Conservation (phyloP, 2,113 vertebrate genomes). For the Budorcas taxicolor region DNA sequence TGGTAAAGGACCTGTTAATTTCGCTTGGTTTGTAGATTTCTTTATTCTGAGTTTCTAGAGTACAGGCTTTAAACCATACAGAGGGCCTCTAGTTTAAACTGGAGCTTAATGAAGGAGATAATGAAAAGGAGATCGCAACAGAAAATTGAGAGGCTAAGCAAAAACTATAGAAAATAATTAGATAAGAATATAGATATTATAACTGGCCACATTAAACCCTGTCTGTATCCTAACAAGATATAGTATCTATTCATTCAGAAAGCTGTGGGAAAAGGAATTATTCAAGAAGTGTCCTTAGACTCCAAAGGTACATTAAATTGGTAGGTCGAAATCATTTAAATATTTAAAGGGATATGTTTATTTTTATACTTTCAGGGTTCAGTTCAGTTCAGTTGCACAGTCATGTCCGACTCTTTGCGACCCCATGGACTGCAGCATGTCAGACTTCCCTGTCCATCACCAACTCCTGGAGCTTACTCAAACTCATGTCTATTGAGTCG, state of each 20-base stretch:
- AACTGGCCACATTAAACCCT: background rate
- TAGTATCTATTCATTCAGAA: background rate
- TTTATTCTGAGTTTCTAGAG: background rate
- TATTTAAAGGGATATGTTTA: background rate
- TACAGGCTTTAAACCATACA: background rate
- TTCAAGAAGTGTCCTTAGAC: background rate
- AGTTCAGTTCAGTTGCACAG: background rate
- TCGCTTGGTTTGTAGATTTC: slow-evolving; percentile 3
- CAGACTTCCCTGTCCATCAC: background rate
- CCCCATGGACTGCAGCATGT: background rate
- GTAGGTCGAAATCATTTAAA: background rate
- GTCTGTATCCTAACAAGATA: background rate
- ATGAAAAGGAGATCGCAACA: background rate
- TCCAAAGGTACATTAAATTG: background rate
- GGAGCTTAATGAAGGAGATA: background rate
- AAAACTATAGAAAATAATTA: background rate
- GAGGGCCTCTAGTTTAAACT: background rate
- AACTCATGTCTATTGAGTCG: background rate
- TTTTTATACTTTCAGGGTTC: background rate
- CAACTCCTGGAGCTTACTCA: background rate
- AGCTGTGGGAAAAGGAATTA: background rate
- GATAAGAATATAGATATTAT: background rate
- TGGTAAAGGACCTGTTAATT: background rate
- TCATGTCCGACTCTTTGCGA: background rate
- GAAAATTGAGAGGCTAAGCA: background rate